Conservation (phyloP, 2,888 invertebrate species). For the Cheilosia grossa region DNA sequence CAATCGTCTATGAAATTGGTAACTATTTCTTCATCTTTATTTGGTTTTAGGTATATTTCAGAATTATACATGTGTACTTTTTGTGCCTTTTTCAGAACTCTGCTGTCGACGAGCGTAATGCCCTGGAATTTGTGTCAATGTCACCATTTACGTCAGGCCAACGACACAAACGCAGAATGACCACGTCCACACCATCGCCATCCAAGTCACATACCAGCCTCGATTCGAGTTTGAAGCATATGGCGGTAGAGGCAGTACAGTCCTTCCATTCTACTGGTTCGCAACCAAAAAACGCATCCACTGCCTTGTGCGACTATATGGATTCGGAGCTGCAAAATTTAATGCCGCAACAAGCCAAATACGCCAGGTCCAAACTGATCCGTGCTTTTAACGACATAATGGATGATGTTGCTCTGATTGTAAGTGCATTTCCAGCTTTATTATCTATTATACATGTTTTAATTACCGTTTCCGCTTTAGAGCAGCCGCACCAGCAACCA, state of each 20-base stretch:
- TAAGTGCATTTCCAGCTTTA: constrained; percentile 14
- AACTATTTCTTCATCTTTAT: constrained; percentile 25
- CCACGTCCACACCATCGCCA: constrained; percentile 21
- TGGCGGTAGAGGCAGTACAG: constrained; percentile 34
- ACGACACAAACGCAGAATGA: constrained; percentile 17
- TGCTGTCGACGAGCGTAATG: constrained; percentile 11
- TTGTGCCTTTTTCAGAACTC: constrained; percentile 34
- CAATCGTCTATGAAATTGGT: constrained; percentile 38
- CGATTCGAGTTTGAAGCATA: constrained; percentile 12
- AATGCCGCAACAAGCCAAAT: constrained; percentile 34
- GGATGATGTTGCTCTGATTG: constrained; percentile 21
- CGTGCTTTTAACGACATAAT: constrained; percentile 37
- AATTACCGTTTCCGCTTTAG: neutral
- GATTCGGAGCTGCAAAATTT: constrained; percentile 29
- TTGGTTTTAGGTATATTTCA: constrained; percentile 2
- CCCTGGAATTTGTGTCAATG: constrained; percentile 16
- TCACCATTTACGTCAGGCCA: constrained; percentile 6
- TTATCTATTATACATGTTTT: neutral
- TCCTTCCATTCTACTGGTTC: neutral
- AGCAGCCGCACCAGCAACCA: neutral
- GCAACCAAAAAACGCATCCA: constrained; percentile 15
- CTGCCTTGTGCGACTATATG: constrained; percentile 39
- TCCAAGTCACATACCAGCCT: constrained; percentile 6
- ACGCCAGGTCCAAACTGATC: constrained; percentile 28
- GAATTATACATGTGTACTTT: neutral